Conservation (phyloP, 2,888 invertebrate species). For the Nephrotoma flavescens region DNA sequence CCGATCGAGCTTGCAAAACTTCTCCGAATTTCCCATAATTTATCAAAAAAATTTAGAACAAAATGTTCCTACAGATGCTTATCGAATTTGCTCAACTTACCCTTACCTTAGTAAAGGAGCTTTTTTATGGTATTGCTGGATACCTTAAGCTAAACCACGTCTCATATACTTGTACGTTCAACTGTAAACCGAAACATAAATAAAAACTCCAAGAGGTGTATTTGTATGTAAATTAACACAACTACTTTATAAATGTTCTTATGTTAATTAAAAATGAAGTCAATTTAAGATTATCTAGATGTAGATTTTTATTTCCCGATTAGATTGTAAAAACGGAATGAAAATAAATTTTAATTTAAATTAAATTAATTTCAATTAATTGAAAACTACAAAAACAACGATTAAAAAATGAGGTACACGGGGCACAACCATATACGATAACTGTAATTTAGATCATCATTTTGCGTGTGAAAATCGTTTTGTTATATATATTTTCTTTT, state of each 20-base stretch:
- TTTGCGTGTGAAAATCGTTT: neutral
- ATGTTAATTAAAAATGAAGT: neutral
- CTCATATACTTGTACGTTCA: neutral
- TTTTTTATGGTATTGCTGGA: too few species aligned
- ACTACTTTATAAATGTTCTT: neutral
- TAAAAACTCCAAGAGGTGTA: neutral
- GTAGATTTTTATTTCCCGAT: neutral
- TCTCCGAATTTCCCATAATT: too few species aligned
- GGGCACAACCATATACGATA: neutral
- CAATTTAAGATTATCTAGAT: neutral
- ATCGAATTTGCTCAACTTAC: too few species aligned
- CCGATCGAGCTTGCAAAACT: too few species aligned
- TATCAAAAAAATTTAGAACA: too few species aligned
- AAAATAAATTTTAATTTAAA: neutral
- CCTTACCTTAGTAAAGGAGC: too few species aligned
- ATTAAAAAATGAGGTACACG: neutral
- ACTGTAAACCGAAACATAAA: neutral
- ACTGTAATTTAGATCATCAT: neutral
- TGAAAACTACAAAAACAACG: neutral
- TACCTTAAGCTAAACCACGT: too few species aligned
- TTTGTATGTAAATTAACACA: neutral
- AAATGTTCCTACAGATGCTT: too few species aligned
- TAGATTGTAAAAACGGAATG: neutral
- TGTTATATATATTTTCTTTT: neutral
- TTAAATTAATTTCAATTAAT: neutral